Base-by-base conservation (phyloP, 2,888 invertebrate species). In the Atethmia centrago region DNA sequence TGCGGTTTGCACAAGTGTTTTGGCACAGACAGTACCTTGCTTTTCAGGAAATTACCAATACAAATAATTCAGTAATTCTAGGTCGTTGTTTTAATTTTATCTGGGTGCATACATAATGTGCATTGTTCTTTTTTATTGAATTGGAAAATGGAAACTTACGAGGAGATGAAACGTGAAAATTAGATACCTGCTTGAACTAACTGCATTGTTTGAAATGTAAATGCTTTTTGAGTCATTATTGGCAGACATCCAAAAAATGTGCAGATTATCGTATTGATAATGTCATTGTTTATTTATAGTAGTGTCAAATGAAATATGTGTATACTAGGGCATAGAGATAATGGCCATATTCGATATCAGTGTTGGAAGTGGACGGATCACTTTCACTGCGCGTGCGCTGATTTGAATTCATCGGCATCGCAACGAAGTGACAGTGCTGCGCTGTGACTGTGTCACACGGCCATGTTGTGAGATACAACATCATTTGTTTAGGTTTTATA, bases 321-420 rank as follows among this genome's bases (percentile, higher is more conserved):
- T 68, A 59, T 51, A 64, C 36, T 77, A 51, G 55, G 58, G 56
- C 36, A 56, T 59, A 28, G 81, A 82, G 74, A 80, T 78, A 82
- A 85, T 74, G 61, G n/a, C 55, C 58, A 71, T 70, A 59, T 47
- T 56, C 59, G 63, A 79, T 79, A 78, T 77, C 47, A 72, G 66
- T 58, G 71, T 71, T 76, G 74, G 74, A 80, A 72, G 74, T 68
- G 64, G 65, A 66, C 67, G 58, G 79, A 84, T 80, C 88, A 90
- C 92, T 92, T 91, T 92, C 92, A 89, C 91, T 86, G 84, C 87
- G 87, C 88, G 81, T 88, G 91, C 85, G 79, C 80, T 82, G 87
- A 87, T 86, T 88, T 85, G 78, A 80, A 79, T 79, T 67, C 40
- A 58, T 56, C 47, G 40, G 40, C 76, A 82, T 70, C 85, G 78